Evolutionary conservation across 2,888 invertebrate genomes (phyloP), one percentile per base, ranked within the genome.

Genomic region (Thera britannica): DNA sequence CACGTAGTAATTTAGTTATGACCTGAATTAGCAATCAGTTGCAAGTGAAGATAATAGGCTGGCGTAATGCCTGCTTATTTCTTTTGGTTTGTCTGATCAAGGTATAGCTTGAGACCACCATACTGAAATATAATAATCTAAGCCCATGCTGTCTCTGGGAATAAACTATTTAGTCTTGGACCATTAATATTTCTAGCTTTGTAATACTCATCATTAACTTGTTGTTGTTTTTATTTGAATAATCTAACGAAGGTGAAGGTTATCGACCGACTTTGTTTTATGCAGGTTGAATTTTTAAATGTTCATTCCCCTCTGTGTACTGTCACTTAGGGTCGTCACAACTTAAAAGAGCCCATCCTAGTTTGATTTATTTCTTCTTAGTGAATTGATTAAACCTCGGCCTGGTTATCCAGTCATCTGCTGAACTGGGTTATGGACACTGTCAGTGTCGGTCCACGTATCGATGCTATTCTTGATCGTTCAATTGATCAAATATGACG

Each of bases 401-500:
- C 58, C 68, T 58, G 58, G 54, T 58, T 62, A 62, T 49, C 54
- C 34, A 56, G 23, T 56, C 59, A 60, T 51, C 58, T 61, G 38
- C 8, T 61, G 46, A 69, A 62, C 56, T 62, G 58, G 65, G 69
- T 65, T 62, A 65, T 44, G 44, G 68, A 58, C 61, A 65, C 49
- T 61, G 12, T 5, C 51, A 44, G 56, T 61, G n/a, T 23, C 49
- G 41, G 56, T 41, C 48, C 49, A 41, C 48, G 48, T 55, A 49
- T 48, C 48, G n/a, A 54, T 49, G 38, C 49, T 58, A 51, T 52
- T 52, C 11, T 58, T 59, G 58, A 62, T 65, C 46, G 51, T 58
- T 62, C 61, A 61, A 65, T 75, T 75, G 76, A 76, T 73, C 73
- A 69, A 74, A 71, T 67, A 72, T 62, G 58, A 67, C 55, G 54